Percentiles rank a stretch among this genome's conserved stretches.
phyloP scores from a whole-genome alignment of 2,797 vertebrate genomes.

The Neosalanx taihuensis region DNA sequence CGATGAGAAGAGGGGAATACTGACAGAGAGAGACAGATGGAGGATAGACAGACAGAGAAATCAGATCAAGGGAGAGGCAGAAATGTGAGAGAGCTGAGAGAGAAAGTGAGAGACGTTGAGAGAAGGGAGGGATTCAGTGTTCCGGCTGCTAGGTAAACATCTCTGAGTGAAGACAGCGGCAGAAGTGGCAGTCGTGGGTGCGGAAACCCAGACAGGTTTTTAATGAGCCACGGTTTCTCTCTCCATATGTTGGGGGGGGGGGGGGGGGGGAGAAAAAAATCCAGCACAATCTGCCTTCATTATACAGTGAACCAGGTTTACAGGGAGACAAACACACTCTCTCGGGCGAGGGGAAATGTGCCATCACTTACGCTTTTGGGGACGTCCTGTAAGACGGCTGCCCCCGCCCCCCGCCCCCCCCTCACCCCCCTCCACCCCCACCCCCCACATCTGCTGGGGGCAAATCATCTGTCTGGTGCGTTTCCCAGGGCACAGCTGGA shows the following conservation, averaged over 20 bases:
- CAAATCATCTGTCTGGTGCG: not conserved
- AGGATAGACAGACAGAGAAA: not conserved
- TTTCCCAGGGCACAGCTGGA: not conserved
- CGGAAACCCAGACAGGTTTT: not conserved
- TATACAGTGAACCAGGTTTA: not conserved
- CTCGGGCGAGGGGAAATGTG: not conserved
- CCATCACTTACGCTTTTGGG: not conserved
- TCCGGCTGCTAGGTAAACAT: constrained; percentile 5
- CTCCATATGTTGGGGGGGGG: constrained; percentile 1
- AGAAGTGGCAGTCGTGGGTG: not conserved
- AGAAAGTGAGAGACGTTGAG: not conserved
- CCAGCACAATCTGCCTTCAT: constrained; percentile 4
- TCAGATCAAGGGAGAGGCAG: not conserved
- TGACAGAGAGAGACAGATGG: not conserved
- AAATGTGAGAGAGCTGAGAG: not conserved
- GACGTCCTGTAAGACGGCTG: not conserved
- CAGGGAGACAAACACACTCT: too few relatives aligned
- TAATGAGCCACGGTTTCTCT: constrained; percentile 3
- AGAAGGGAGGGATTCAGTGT: not conserved
- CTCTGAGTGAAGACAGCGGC: not conserved
- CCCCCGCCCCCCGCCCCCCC: too few relatives aligned
- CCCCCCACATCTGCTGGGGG: not conserved
- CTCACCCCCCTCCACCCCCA: too few relatives aligned
- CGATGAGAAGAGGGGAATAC: not conserved
- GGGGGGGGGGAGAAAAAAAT: too few relatives aligned